Conservation (phyloP, 2,888 invertebrate species). For the Pristionchus mayeri region DNA sequence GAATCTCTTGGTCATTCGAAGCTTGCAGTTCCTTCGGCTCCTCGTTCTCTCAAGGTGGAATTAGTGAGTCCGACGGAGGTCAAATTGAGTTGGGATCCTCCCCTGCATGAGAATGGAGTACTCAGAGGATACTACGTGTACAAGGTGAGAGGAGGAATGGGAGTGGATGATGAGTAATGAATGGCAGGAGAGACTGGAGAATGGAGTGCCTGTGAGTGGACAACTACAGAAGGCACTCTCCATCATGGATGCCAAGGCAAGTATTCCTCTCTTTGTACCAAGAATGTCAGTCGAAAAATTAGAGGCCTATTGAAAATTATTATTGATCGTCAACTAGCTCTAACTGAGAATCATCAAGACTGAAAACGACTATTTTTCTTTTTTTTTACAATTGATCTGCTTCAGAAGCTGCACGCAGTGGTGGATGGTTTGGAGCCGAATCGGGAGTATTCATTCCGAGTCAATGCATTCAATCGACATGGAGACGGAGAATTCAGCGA, state of each 20-base stretch:
- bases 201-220: slow-evolving; percentile 52
- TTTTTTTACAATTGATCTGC: neutral
- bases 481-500: slow-evolving; percentile 95
- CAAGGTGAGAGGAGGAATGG: too few species aligned
- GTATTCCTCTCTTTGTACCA: too few species aligned
- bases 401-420: slow-evolving; percentile 68
- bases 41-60: slow-evolving; percentile 89
- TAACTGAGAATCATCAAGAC: neutral
- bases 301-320: too few species aligned
- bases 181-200: slow-evolving; percentile 76
- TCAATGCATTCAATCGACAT: slow-evolving; percentile 94
- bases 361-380: neutral
- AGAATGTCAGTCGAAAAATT: too few species aligned
- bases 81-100: slow-evolving; percentile 93
- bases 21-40: slow-evolving; percentile 93
- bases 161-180: too few species aligned
- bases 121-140: slow-evolving; percentile 97
- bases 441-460: slow-evolving; percentile 89
- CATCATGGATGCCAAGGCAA: slow-evolving; percentile 63
- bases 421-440: slow-evolving; percentile 91
- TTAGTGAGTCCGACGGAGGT: slow-evolving; percentile 96
- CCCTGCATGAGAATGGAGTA: slow-evolving; percentile 89
- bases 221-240: slow-evolving; percentile 61
- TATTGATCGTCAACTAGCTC: too few species aligned
- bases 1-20: neutral